phyloP scores from a whole-genome alignment of 2,113 vertebrate species.

The Sigmodon hispidus region DNA sequence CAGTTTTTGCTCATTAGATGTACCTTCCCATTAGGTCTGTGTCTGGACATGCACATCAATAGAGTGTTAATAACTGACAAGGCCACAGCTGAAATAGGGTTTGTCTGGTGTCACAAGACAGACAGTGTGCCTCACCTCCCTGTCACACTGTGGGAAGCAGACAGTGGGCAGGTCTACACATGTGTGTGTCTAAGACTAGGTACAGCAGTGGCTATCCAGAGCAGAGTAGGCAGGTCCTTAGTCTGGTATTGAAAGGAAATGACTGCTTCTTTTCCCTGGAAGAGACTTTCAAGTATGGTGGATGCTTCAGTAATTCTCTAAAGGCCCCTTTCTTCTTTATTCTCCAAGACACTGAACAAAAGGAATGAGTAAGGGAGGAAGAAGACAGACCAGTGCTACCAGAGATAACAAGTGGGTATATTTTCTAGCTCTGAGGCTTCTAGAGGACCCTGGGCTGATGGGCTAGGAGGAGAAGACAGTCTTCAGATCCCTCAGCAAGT shows the following conservation, averaged over 20 bases:
- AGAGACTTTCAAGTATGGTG: neutral
- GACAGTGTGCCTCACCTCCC: neutral
- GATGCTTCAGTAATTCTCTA: rapidly evolving
- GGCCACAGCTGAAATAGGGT: conserved; percentile 41
- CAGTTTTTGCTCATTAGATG: neutral
- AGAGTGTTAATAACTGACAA: conserved; percentile 22
- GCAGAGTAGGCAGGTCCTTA: neutral
- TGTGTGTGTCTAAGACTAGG: rapidly evolving
- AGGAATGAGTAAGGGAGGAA: neutral
- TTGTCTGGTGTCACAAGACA: neutral
- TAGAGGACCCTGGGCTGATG: neutral
- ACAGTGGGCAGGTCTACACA: conserved; percentile 53
- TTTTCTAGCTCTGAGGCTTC: neutral
- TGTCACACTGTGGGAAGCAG: neutral
- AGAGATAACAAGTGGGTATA: rapidly evolving
- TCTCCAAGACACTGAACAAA: neutral
- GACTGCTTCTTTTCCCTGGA: neutral
- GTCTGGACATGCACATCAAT: conserved; percentile 43
- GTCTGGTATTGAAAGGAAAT: neutral
- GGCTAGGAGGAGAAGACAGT: rapidly evolving
- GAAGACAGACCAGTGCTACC: neutral
- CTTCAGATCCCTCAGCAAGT: neutral
- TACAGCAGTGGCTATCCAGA: neutral
- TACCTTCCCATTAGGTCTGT: conserved; percentile 22
- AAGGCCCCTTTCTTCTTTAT: neutral